Evolutionary conservation across 1,140 invertebrate genomes (phyloP).

Genomic region (Drosophila sproati): DNA sequence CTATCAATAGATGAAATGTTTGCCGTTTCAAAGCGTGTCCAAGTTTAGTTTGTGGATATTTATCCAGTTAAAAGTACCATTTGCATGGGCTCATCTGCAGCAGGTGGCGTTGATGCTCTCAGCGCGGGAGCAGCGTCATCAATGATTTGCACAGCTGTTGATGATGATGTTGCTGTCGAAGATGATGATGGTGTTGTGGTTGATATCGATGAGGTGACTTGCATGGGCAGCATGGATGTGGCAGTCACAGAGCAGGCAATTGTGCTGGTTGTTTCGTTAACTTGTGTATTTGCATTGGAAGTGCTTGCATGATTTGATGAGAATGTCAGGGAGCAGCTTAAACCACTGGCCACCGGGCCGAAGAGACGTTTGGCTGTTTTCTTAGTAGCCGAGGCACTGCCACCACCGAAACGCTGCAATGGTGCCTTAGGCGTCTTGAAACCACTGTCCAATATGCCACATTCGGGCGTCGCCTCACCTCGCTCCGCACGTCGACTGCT

Average conservation of each 20-base stretch:
- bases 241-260: constrained; percentile 50
- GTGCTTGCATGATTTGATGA: constrained; percentile 27
- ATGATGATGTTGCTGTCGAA: constrained; percentile 28
- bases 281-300: constrained; percentile 26
- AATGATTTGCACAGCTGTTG: constrained; percentile 50
- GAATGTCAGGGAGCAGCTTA: constrained; percentile 23
- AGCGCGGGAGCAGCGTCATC: constrained; percentile 33
- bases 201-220: constrained; percentile 28
- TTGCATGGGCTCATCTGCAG: constrained; percentile 47
- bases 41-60: neutral
- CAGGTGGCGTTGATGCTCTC: constrained; percentile 21
- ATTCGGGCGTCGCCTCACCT: constrained; percentile 47
- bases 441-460: constrained; percentile 51
- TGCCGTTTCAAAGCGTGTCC: constrained; percentile 55
- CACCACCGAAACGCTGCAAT: constrained; percentile 45
- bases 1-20: neutral
- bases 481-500: constrained; percentile 60
- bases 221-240: constrained; percentile 14
- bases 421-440: constrained; percentile 81
- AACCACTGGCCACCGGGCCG: constrained; percentile 29
- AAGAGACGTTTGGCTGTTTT: constrained; percentile 69
- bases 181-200: constrained; percentile 10
- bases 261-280: constrained; percentile 28
- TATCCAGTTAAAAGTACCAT: constrained; percentile 59
- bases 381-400: constrained; percentile 41